Percentiles rank a stretch among this genome's conserved stretches.
Conservation (phyloP, 2,797 vertebrate genomes). For the Denticeps clupeoides region DNA sequence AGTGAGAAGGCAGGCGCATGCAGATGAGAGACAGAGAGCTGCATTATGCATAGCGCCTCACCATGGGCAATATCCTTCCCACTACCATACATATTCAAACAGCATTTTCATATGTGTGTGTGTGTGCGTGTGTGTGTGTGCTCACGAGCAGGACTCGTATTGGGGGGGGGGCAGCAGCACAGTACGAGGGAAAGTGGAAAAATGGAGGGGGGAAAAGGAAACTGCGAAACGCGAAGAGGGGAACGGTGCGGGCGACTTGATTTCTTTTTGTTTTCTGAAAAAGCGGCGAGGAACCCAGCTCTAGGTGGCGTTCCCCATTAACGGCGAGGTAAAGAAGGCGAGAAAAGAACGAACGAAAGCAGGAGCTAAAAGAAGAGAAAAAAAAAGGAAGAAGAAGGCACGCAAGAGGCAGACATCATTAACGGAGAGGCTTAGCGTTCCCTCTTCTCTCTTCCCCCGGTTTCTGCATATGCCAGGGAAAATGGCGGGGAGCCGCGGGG, state of each 20-base stretch:
- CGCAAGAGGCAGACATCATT: conserved; percentile 22
- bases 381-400: conserved; percentile 7
- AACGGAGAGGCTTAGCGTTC: conserved; percentile 32
- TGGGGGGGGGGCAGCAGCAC: conserved; percentile 16
- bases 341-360: background rate
- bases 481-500: conserved; percentile 37
- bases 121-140: background rate
- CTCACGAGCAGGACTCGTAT: conserved; percentile 24
- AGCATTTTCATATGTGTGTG: conserved; percentile 40
- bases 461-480: conserved; percentile 38
- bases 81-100: conserved; percentile 60
- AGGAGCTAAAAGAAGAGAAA: conserved; percentile 11
- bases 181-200: conserved; percentile 15
- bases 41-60: conserved; percentile 65
- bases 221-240: background rate
- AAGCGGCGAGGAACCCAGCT: background rate
- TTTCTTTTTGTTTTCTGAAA: background rate
- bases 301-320: background rate
- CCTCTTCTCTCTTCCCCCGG: conserved; percentile 16
- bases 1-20: conserved; percentile 29
- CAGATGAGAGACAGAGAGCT: conserved; percentile 60
- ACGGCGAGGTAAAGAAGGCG: conserved; percentile 3
- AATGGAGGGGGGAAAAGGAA: background rate
- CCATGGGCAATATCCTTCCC: conserved; percentile 59
- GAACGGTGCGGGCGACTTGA: background rate